Base-by-base conservation (phyloP, 2,888 invertebrate genomes). In the Amiota minor region DNA sequence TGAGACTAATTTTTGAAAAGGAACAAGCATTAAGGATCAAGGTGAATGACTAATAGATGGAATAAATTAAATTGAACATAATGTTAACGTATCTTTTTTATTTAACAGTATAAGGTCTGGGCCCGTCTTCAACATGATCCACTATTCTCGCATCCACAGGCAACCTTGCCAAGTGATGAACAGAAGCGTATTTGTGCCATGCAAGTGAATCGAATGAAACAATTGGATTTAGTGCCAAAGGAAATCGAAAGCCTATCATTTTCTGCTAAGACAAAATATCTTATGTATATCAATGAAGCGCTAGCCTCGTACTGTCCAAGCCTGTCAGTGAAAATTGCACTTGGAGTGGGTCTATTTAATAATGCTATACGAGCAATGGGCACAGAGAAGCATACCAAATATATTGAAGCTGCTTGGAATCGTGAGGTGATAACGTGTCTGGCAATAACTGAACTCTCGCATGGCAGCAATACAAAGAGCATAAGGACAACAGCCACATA, bases 381-480 rank as follows among this genome's bases (percentile, higher is more conserved):
- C 68, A 95, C 95, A 0, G 94, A 95, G 81, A 90, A 94, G 56
- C 95, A 95, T 84, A 89, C 91, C 74, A 92, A 93, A 80, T 93
- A 94, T 76, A 93, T 93, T 79, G 92, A 93, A 79, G 93, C 93
- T 4, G 93, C 93, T 0, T 94, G 93, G 91, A 92, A 93, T 81
- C 92, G 94, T 87, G 93, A 95, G 91, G 92, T 94, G 72, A 90
- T 94, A 76, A 95, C 97, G 3, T 96, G 96, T 84, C 93, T 98
- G 89, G 96, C 96, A 0, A 90, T 98, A 77, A 99, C 98, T 1
- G 99, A 99, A 91, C 92, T 98, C 45, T 93, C 96, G 35, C 98
- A 99, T 90, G 99, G 98, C 0, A 97, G 97, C 50, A 98, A 98
- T 90, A 96, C 97, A 6, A 96, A 96, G 80, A 94, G 94, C 70